A percentile compares a stretch with the other conserved stretches of the same genome.
These are phyloP conservation scores for Nasonia oneida DNA, from an alignment of 2,888 invertebrate species.

Conservation along the genomic window DNA sequence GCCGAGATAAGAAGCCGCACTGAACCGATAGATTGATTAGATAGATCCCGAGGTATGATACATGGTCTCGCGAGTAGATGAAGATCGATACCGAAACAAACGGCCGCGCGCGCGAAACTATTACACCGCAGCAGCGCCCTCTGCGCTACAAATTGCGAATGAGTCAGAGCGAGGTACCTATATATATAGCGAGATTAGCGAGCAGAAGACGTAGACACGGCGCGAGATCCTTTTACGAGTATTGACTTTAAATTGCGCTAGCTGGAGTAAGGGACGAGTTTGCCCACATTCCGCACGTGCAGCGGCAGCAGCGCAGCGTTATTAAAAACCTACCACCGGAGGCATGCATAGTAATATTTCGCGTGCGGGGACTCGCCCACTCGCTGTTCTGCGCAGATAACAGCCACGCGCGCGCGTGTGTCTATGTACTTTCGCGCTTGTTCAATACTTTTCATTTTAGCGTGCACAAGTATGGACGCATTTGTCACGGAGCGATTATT, in stretches of 20 bases:
- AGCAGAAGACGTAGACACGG: not conserved
- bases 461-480: not conserved
- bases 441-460: slow-evolving; percentile 1
- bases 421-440: slow-evolving; percentile 1
- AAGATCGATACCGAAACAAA: slow-evolving; percentile 45
- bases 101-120: slow-evolving; percentile 26
- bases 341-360: slow-evolving; percentile 28
- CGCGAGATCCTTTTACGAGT: slow-evolving; percentile 39
- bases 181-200: too few species aligned
- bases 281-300: slow-evolving; percentile 17
- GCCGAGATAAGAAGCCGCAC: slow-evolving; percentile 26
- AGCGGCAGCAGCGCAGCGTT: not conserved
- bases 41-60: slow-evolving; percentile 29
- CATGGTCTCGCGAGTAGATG: not conserved
- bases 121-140: not conserved
- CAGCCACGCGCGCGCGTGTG: not conserved
- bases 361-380: slow-evolving; percentile 12
- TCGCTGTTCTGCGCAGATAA: not conserved
- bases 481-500: not conserved
- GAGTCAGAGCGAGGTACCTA: not conserved
- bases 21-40: slow-evolving; percentile 47
- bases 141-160: slow-evolving; percentile 33
- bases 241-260: slow-evolving; percentile 43
- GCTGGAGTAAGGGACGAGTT: slow-evolving; percentile 3
- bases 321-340: slow-evolving; percentile 8